Conservation (phyloP, 2,113 vertebrate species). For the Thunnus maccoyii region DNA sequence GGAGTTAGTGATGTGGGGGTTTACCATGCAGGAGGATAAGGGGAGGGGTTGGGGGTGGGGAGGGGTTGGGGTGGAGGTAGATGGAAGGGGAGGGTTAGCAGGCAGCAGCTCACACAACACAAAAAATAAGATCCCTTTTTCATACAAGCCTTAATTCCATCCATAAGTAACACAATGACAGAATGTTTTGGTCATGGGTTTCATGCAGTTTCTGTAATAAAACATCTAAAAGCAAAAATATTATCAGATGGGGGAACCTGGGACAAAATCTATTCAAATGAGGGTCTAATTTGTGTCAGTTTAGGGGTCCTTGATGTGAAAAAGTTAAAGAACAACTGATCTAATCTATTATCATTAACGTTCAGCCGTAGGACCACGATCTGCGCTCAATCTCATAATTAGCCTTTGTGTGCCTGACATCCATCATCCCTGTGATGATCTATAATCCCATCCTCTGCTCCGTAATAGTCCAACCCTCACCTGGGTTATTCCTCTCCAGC, state of each 20-base stretch:
- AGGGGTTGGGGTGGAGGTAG: conserved; percentile 4
- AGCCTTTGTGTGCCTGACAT: conserved; percentile 6
- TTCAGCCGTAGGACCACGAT: conserved; percentile 31
- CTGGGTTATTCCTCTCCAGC: conserved; percentile 88
- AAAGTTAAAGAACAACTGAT: background rate
- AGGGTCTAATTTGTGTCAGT: no score
- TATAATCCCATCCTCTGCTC: background rate
- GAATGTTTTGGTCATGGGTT: no score
- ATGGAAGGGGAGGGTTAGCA: conserved; percentile 51
- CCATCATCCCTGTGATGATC: conserved; percentile 4
- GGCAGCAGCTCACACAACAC: conserved; percentile 45
- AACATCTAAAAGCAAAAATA: no score
- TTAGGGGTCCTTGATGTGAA: no score
- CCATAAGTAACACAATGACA: no score
- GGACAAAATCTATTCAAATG: background rate
- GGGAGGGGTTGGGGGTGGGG: background rate
- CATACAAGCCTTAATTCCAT: conserved; percentile 6
- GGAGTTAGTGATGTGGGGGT: conserved; percentile 38
- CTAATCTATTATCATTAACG: conserved; percentile 47
- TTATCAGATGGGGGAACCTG: no score
- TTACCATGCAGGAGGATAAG: conserved; percentile 64
- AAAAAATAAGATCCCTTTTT: conserved; percentile 2
- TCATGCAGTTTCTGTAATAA: no score
- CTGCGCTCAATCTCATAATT: conserved; percentile 27
- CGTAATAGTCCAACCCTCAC: conserved; percentile 67